Base-by-base conservation (phyloP, 2,888 invertebrate genomes). In the Icerya purchasi region DNA sequence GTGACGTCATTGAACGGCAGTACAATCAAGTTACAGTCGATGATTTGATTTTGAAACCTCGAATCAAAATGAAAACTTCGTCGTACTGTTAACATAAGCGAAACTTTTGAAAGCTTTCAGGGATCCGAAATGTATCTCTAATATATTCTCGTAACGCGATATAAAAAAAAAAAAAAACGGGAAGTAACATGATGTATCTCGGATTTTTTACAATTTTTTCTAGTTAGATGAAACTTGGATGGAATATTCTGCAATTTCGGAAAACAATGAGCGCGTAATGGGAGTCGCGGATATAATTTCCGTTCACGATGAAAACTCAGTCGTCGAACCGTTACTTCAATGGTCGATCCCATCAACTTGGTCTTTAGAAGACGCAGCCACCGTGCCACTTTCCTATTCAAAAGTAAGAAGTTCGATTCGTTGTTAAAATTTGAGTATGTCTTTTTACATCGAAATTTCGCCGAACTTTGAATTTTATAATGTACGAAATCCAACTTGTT, bases 341-440 rank as follows among this genome's bases (percentile, higher is more conserved):
- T 77, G 77, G 77, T 61, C 68, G 21, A 70, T 77, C 8, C 76
- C 77, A 1, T 68, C 70, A 2, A 59, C 65, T 2, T 78, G 77
- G 77, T 70, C 69, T 10, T 66, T 76, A 62, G 72, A 74, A 63
- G 74, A 78, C 56, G 77, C 77, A 21, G 72, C 75, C 2, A 74
- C 76, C 5, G 74, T 78, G 1, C 78, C 78, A 2, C 72, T 76
- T 5, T 74, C 73, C 19, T 78, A 77, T 64, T 67, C 74, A 22
- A 76, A 76, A 60, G 68, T 68, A 63, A 59, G 61, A 60, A 21
- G 36, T 52, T 19, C 2, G 22, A 22, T 36, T 8, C 20, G 21
- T 19, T 62, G 24, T 50, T 36, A 1, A 36, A 53, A 23, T 24
- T 53, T 58, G 21, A 20, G 5, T n/a, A 19, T 22, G n/a, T 22